Evolutionary conservation across 2,797 vertebrate genomes (phyloP).

Genomic region (Siniperca scherzeri): DNA sequence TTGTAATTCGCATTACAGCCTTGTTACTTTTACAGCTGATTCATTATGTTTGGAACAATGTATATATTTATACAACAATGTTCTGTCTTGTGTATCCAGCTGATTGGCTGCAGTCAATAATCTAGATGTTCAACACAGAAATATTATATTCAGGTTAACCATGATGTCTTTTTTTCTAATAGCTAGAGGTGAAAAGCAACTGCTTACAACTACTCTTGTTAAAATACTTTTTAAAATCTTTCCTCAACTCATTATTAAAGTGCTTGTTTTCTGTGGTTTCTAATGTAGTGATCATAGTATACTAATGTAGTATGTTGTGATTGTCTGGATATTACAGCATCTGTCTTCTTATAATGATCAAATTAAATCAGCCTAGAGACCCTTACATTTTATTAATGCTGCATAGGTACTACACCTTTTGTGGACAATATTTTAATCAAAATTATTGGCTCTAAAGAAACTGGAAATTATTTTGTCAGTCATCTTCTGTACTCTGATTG

Average conservation of each 20-base stretch:
- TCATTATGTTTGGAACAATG: not conserved
- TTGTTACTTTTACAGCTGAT: not conserved
- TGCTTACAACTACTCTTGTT: not conserved
- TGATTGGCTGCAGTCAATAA: not conserved
- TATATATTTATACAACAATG: not conserved
- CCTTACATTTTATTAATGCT: not conserved
- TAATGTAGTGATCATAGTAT: not conserved
- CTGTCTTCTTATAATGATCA: not conserved
- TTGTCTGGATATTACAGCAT: not conserved
- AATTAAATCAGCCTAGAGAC: not conserved
- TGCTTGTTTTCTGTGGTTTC: not conserved
- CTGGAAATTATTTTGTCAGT: not conserved
- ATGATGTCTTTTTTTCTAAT: not conserved
- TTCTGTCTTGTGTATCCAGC: not conserved
- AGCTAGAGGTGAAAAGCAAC: not conserved
- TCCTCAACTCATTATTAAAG: not conserved
- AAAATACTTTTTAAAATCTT: not conserved
- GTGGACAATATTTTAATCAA: not conserved
- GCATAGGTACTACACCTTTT: not conserved
- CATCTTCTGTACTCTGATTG: not conserved
- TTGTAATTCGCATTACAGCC: not conserved
- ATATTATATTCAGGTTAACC: not conserved
- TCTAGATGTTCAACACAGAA: not conserved
- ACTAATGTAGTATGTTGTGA: too few relatives aligned
- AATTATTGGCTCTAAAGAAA: not conserved